Conservation (phyloP, 2,113 vertebrate genomes). For the Lamprotornis superbus region DNA sequence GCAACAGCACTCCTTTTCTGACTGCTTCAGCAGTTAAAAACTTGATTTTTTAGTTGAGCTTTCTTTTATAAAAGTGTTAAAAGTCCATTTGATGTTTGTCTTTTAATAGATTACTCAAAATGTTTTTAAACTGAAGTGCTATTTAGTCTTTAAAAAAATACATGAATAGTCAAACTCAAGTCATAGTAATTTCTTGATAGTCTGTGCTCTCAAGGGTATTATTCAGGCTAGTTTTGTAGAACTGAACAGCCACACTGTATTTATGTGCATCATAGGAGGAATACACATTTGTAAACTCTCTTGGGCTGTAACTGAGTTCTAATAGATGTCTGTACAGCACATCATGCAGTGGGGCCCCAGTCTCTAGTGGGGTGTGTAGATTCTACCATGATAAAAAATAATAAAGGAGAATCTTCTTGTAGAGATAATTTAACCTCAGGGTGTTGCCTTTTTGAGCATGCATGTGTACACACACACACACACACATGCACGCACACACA, state of each 20-base stretch:
- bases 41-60: background rate
- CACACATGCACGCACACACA: background rate
- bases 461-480: no score
- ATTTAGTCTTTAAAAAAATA: background rate
- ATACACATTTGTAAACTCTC: conserved; percentile 26
- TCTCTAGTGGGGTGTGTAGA: background rate
- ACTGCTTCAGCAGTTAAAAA: background rate
- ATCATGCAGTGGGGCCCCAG: conserved; percentile 8
- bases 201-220: background rate
- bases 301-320: background rate
- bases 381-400: conserved; percentile 30
- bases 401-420: background rate
- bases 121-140: background rate
- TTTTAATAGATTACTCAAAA: background rate
- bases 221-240: conserved; percentile 7
- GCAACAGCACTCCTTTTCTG: background rate
- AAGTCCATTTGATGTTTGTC: background rate
- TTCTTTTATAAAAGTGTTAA: background rate
- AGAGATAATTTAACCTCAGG: conserved; percentile 6
- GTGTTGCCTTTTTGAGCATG: background rate
- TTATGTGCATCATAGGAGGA: conserved; percentile 26
- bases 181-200: background rate
- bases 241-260: background rate
- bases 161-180: background rate
- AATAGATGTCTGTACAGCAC: conserved; percentile 2